phyloP scores from a whole-genome alignment of 2,888 invertebrate genomes.

The Anarsia innoxiella region DNA sequence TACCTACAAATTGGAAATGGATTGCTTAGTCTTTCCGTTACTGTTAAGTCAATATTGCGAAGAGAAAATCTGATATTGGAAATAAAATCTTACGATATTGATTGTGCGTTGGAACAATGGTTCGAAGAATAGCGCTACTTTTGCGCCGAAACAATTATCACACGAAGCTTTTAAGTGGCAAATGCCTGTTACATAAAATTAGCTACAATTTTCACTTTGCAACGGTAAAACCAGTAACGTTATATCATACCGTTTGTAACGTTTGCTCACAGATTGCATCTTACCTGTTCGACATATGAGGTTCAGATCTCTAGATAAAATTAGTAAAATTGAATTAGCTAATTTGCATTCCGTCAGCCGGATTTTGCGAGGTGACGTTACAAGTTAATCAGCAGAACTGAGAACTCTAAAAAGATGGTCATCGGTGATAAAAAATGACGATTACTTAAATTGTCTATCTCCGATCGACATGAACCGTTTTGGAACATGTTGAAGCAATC shows the following conservation, averaged over 20 bases:
- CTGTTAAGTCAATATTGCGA: too few species aligned
- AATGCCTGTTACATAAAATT: slow-evolving; percentile 23
- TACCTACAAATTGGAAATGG: too few species aligned
- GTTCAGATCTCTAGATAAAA: slow-evolving; percentile 11
- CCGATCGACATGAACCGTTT: too few species aligned
- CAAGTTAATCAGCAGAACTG: too few species aligned
- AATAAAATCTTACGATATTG: too few species aligned
- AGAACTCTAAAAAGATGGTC: too few species aligned
- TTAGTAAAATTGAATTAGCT: slow-evolving; percentile 7
- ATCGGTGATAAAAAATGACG: too few species aligned
- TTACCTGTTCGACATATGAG: slow-evolving; percentile 4
- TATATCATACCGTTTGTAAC: slow-evolving; percentile 12
- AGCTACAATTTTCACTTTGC: slow-evolving; percentile 22
- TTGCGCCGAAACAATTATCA: slow-evolving; percentile 12
- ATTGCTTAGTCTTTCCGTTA: too few species aligned
- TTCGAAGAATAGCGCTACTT: background rate
- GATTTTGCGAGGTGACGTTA: slow-evolving; percentile 1
- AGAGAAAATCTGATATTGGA: too few species aligned
- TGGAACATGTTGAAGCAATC: too few species aligned
- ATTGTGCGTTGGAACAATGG: too few species aligned
- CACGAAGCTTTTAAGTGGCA: slow-evolving; percentile 16
- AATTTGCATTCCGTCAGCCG: slow-evolving; percentile 8
- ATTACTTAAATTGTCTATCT: too few species aligned
- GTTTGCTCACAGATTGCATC: slow-evolving; percentile 15
- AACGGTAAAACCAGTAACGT: slow-evolving; percentile 15